Conservation (phyloP, 2,888 invertebrate species). For the Tenthredo notha region DNA sequence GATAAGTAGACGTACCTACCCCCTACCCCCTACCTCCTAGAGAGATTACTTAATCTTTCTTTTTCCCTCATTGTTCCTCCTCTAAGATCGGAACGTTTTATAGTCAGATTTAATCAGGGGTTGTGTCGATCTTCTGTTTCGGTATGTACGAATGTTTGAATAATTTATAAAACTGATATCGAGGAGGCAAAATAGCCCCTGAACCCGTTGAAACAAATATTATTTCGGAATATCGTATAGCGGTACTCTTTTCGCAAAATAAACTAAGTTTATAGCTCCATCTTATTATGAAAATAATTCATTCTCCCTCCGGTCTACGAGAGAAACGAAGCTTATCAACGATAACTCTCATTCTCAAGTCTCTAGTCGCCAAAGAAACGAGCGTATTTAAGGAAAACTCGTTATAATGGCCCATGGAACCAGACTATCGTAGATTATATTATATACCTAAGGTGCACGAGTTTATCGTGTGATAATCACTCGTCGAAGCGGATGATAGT, state of each 20-base stretch:
- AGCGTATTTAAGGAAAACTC: constrained; percentile 11
- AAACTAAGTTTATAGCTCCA: constrained; percentile 27
- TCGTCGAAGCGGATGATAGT: constrained; percentile 45
- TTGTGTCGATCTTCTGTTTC: neutral
- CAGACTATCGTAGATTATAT: neutral
- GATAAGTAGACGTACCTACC: neutral
- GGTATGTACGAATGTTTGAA: neutral
- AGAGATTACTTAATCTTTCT: neutral
- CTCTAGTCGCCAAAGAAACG: constrained; percentile 20
- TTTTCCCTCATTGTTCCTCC: neutral
- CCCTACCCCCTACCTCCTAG: neutral
- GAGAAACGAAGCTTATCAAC: constrained; percentile 37
- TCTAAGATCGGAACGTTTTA: neutral
- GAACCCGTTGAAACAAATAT: constrained; percentile 19
- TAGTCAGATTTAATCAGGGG: neutral
- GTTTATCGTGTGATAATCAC: constrained; percentile 45
- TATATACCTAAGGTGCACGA: constrained; percentile 29
- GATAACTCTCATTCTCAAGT: constrained; percentile 23
- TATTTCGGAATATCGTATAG: neutral
- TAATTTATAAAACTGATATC: neutral
- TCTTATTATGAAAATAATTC: constrained; percentile 41
- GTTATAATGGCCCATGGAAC: constrained; percentile 22
- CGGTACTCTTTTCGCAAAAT: constrained; percentile 7
- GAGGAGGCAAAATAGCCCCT: neutral
- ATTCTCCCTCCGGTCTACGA: neutral